Conservation (phyloP, 2,797 vertebrate species). For the Poliocrania exsul region DNA sequence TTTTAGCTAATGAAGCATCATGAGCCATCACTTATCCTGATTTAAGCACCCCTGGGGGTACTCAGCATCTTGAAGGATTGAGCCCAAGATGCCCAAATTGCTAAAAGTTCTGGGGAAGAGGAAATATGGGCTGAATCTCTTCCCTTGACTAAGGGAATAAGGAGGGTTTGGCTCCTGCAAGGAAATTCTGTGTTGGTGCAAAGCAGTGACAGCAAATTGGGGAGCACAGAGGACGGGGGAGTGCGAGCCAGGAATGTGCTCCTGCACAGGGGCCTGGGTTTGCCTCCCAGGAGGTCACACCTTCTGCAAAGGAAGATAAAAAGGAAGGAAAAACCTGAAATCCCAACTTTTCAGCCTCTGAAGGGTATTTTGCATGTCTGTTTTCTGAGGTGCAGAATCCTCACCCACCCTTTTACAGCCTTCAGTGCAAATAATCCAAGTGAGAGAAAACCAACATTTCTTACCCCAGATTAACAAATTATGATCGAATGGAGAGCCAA, state of each 20-base stretch:
- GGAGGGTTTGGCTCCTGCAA: background rate
- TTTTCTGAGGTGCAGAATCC: background rate
- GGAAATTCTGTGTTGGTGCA: background rate
- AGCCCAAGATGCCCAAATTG: background rate
- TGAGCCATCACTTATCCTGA: background rate
- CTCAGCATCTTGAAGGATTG: background rate
- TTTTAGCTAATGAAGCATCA: background rate
- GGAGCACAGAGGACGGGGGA: accelerated
- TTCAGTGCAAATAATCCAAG: background rate
- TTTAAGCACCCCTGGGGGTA: background rate
- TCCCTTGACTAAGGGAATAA: background rate
- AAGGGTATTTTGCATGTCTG: background rate
- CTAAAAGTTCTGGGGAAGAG: background rate
- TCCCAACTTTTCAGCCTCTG: background rate
- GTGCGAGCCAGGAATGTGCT: too few species aligned
- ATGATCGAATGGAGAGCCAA: background rate
- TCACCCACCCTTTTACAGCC: background rate
- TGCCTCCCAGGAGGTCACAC: background rate
- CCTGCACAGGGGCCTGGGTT: background rate
- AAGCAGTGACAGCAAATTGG: background rate
- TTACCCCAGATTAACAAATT: background rate
- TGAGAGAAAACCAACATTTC: background rate
- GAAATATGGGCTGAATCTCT: background rate
- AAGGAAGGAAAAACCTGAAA: accelerated
- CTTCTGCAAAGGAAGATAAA: background rate